Evolutionary conservation across 2,113 vertebrate species (phyloP), one percentile per base, ranked within the genome.

Genomic region (Syngnathus typhle): DNA sequence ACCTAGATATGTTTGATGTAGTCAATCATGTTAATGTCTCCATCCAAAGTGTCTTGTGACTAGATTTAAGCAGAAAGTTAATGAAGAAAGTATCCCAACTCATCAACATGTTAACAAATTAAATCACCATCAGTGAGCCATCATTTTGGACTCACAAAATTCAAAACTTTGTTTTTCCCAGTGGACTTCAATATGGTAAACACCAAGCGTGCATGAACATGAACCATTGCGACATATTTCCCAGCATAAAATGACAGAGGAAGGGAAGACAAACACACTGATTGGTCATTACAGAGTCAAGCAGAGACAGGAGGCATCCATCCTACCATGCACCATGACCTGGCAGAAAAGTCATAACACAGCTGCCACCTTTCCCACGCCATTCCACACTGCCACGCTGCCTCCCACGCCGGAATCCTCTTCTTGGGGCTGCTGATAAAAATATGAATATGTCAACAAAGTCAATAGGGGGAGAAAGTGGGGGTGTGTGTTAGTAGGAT

Each of bases 241-340:
- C 77, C 62, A 72, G 69, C 54, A 64, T 2, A 38, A 66, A 69
- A 75, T 9, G 67, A 46, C 15, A 49, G 39, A 55, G 36, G 70
- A 67, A 27, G 36, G 55, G 15, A 47, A 63, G 32, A 43, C 61
- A 43, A 27, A 43, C 56, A n/a, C 59, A 80, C 60, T 41, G 60
- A 80, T 37, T 1, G 62, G 78, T 64, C 41, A 65, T 68, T 36
- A 76, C 46, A 76, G 65, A 70, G 69, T 44, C 69, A 80, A 68
- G 68, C 65, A 75, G 74, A 70, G 75, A 79, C 74, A 11, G 77
- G 66, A 71, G 79, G 78, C 78, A 67, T 76, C 83, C 72, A 54
- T 86, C 90, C 88, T 90, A 90, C 91, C 89, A 89, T 92, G 88
- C 88, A 88, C 89, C 87, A 88, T 63, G 89, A 91, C 87, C 91